Evolutionary conservation across 1,140 invertebrate genomes (phyloP).

Genomic region (Caerostris darwini): DNA sequence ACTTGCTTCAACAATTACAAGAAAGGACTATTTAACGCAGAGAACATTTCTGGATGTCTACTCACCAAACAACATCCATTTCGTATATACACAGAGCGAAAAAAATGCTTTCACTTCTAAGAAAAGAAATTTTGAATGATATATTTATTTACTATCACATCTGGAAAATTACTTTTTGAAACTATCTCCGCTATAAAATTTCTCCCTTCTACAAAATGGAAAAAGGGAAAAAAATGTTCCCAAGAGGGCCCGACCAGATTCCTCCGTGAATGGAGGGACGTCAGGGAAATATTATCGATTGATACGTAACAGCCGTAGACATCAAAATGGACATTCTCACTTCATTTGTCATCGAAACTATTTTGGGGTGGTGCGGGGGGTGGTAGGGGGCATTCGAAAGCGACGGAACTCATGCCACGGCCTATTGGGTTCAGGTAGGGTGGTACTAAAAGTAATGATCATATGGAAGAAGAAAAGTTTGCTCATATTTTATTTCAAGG

Average conservation of each 20-base stretch:
- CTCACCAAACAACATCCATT: no score
- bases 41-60: no score
- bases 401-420: slow-evolving; percentile 10
- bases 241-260: not conserved
- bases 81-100: no score
- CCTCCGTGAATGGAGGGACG: not conserved
- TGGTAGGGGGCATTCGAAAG: not conserved
- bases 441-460: slow-evolving; percentile 53
- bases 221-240: not conserved
- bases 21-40: no score
- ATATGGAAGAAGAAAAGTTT: not conserved
- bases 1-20: no score
- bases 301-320: slow-evolving; percentile 57
- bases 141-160: not conserved
- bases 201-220: not conserved
- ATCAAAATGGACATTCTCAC: slow-evolving; percentile 70
- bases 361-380: not conserved
- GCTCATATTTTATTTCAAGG: slow-evolving; percentile 44
- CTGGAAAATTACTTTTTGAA: not conserved
- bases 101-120: not conserved
- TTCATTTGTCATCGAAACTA: slow-evolving; percentile 62
- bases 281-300: not conserved
- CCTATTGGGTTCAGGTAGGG: slow-evolving; percentile 56
- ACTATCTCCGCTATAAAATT: not conserved
- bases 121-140: not conserved